A percentile compares a stretch with the other conserved stretches of the same genome.
Evolutionary conservation across 1,140 invertebrate species (phyloP).

Genomic region (Hydropsyche tenuis): DNA sequence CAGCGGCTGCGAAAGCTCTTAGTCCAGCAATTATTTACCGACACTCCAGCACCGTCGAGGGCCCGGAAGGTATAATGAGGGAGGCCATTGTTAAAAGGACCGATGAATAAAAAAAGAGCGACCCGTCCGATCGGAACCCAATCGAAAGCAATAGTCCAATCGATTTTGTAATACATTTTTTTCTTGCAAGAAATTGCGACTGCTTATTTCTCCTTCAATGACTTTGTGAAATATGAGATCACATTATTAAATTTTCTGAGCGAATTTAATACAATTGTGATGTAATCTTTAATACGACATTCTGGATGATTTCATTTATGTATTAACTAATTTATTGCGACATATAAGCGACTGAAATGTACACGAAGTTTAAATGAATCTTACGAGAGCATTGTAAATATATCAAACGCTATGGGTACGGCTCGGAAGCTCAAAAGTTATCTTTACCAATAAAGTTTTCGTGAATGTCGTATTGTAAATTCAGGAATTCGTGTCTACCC

Average conservation of each 20-base stretch:
- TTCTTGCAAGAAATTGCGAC: background rate
- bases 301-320: no score
- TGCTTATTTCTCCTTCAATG: no score
- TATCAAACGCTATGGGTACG: no score
- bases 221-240: no score
- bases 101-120: slow-evolving; percentile 29
- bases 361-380: no score
- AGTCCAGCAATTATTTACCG: slow-evolving; percentile 44
- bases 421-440: background rate
- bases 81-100: slow-evolving; percentile 1
- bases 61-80: slow-evolving; percentile 20
- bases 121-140: slow-evolving; percentile 22
- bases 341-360: no score
- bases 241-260: no score
- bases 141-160: background rate
- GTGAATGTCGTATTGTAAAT: slow-evolving; percentile 1
- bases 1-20: slow-evolving; percentile 43
- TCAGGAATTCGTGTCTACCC: slow-evolving; percentile 7
- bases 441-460: no score
- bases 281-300: no score
- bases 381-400: no score
- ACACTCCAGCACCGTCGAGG: slow-evolving; percentile 19
- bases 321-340: no score
- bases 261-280: no score
- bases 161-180: background rate